Percentiles rank a stretch among this genome's conserved stretches.
phyloP scores from a whole-genome alignment of 2,797 vertebrate genomes.

The Eutrigla gurnardus region DNA sequence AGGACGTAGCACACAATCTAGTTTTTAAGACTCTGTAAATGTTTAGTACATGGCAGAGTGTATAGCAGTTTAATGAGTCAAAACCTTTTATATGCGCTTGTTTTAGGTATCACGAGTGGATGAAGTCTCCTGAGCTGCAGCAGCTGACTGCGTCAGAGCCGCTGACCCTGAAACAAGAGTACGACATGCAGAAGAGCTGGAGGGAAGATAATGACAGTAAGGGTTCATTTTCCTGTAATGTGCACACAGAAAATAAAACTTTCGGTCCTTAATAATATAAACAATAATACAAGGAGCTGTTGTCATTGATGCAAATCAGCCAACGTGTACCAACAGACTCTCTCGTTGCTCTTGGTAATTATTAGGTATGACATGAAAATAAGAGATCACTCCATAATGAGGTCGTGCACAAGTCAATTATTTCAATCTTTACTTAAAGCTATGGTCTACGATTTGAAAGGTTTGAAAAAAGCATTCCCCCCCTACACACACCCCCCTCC shows the following conservation, averaged over 20 bases:
- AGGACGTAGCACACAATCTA: too few relatives aligned
- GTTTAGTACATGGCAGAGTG: too few relatives aligned
- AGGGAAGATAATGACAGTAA: conserved; percentile 91
- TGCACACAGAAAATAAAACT: background rate
- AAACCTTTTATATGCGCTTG: background rate
- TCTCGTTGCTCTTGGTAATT: background rate
- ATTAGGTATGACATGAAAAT: background rate
- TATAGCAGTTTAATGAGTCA: too few relatives aligned
- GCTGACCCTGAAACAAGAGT: conserved; percentile 93
- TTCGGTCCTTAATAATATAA: background rate
- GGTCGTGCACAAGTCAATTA: background rate
- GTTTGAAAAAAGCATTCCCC: too few relatives aligned
- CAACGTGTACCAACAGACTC: background rate
- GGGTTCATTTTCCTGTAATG: background rate
- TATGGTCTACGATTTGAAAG: too few relatives aligned
- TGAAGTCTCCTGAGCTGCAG: conserved; percentile 93
- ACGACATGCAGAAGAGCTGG: conserved; percentile 95
- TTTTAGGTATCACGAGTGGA: conserved; percentile 94
- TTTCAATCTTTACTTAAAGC: background rate
- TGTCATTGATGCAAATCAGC: background rate
- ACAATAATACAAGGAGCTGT: too few relatives aligned
- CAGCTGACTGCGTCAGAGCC: conserved; percentile 93
- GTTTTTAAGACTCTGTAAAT: background rate
- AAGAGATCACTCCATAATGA: too few relatives aligned
- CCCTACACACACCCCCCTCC: too few relatives aligned